These are phyloP conservation scores for Chaunax sp. DNA, from an alignment of 2,797 vertebrate species.

Conservation along the genomic window DNA sequence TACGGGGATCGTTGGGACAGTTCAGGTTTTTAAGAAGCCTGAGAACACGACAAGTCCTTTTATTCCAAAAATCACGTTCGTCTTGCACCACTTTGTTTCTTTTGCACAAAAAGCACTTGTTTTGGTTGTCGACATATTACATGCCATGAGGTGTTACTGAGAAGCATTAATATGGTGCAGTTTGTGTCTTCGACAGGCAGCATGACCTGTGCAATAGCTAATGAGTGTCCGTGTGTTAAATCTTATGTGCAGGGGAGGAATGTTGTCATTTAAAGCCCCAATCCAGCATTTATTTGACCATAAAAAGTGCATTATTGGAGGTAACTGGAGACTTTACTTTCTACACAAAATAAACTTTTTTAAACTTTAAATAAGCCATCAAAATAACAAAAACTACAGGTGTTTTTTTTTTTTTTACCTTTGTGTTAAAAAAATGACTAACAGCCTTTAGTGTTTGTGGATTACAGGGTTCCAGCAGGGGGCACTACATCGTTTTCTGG, in stretches of 20 bases:
- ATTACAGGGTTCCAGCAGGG: conserved; percentile 70
- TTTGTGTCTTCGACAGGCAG: conserved; percentile 70
- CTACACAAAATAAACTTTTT: conserved; percentile 50
- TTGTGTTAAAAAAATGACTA: conserved; percentile 49
- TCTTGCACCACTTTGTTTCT: conserved; percentile 53
- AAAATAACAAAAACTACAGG: conserved; percentile 58
- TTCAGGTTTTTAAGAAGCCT: conserved; percentile 24
- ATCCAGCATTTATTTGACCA: conserved; percentile 54
- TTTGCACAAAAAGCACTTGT: conserved; percentile 54
- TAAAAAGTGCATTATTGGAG: conserved; percentile 49
- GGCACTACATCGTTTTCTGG: conserved; percentile 34
- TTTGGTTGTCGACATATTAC: conserved; percentile 45
- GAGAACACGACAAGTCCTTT: conserved; percentile 29
- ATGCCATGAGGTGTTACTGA: conserved; percentile 51
- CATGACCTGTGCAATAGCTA: conserved; percentile 73
- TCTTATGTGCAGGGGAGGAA: conserved; percentile 51
- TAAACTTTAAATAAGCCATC: conserved; percentile 68
- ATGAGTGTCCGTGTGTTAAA: conserved; percentile 55
- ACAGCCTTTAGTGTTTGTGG: conserved; percentile 64
- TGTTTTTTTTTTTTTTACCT: conserved; percentile 57
- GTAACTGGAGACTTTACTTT: conserved; percentile 38
- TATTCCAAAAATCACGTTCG: conserved; percentile 48
- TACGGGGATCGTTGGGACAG: conserved; percentile 15
- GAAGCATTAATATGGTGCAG: conserved; percentile 51
- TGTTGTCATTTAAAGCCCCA: conserved; percentile 47